phyloP scores from a whole-genome alignment of 2,113 vertebrate genomes.

The Dromaius novaehollandiae region DNA sequence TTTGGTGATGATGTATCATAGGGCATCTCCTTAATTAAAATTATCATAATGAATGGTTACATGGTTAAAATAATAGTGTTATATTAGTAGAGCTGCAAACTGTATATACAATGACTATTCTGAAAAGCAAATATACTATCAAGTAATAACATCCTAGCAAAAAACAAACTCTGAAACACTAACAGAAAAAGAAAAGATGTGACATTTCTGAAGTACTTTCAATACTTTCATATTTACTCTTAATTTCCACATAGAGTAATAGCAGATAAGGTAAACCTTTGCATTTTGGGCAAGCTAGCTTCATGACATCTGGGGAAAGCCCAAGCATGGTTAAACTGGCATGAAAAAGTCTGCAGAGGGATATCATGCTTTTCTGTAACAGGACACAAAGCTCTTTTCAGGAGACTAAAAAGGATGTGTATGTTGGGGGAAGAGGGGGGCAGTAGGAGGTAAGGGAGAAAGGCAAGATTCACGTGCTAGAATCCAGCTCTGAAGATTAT shows the following conservation, averaged over 20 bases:
- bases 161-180: not conserved
- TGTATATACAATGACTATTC: not conserved
- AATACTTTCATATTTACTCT: not conserved
- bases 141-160: not conserved
- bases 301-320: not conserved
- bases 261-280: not conserved
- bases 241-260: not conserved
- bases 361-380: not conserved
- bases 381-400: not conserved
- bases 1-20: not conserved
- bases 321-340: not conserved
- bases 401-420: not conserved
- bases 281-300: not conserved
- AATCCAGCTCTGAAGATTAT: too few relatives aligned
- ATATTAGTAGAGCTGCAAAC: not conserved
- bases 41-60: not conserved
- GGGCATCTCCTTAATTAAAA: not conserved
- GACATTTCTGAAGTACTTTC: not conserved
- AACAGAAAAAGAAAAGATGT: not conserved
- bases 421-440: accelerated
- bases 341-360: not conserved
- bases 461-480: not conserved
- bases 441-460: not conserved
- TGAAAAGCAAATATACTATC: not conserved
- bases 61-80: not conserved